These are phyloP conservation scores for Slavum lentiscoides DNA, from an alignment of 2,888 invertebrate genomes.

Conservation along the genomic window DNA sequence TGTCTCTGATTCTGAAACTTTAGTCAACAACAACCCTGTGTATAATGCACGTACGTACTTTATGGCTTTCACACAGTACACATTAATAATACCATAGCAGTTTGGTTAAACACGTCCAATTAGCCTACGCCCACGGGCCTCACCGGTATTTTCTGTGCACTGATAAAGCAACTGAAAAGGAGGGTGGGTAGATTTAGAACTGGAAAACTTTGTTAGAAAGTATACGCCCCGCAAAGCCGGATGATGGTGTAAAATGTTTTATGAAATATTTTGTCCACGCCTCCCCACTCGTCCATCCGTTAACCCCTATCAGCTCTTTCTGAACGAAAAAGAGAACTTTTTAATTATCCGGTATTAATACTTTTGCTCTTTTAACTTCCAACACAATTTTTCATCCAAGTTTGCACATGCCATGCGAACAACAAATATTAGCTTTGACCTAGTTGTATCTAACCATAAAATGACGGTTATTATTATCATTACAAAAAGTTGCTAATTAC, in stretches of 20 bases:
- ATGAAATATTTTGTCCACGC: slow-evolving; percentile 35
- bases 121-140: slow-evolving; percentile 20
- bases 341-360: slow-evolving; percentile 50
- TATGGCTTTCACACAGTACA: slow-evolving; percentile 38
- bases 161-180: slow-evolving; percentile 36
- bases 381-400: slow-evolving; percentile 32
- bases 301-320: slow-evolving; percentile 40
- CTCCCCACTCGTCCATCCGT: neutral
- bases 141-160: slow-evolving; percentile 31
- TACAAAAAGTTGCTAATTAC: neutral
- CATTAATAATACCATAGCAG: slow-evolving; percentile 46
- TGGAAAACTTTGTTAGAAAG: slow-evolving; percentile 43
- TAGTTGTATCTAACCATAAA: slow-evolving; percentile 27
- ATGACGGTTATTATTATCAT: neutral
- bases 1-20: slow-evolving; percentile 41
- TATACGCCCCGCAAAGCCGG: slow-evolving; percentile 40
- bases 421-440: slow-evolving; percentile 24
- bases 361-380: slow-evolving; percentile 44
- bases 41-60: slow-evolving; percentile 40
- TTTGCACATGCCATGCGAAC: slow-evolving; percentile 27
- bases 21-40: slow-evolving; percentile 34
- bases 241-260: slow-evolving; percentile 49
- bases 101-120: slow-evolving; percentile 47
- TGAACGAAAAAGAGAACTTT: slow-evolving; percentile 45
- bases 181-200: slow-evolving; percentile 19